Evolutionary conservation across 2,797 vertebrate species (phyloP).

Genomic region (Sebastes kiyomatsui): DNA sequence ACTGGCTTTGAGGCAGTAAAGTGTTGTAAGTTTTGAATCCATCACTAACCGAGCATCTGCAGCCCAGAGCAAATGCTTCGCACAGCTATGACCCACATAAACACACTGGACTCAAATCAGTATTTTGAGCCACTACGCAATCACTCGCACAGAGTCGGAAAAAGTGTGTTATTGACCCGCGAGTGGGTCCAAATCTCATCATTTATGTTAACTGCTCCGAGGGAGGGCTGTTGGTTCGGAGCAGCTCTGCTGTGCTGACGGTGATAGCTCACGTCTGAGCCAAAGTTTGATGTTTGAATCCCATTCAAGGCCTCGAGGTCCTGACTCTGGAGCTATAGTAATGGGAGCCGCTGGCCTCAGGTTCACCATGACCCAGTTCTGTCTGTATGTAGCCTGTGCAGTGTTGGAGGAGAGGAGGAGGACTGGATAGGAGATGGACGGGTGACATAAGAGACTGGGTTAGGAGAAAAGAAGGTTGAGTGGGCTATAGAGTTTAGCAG

Average conservation of each 20-base stretch:
- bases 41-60: conserved; percentile 3
- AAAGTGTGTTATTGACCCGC: conserved; percentile 25
- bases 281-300: conserved; percentile 52
- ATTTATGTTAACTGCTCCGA: conserved; percentile 16
- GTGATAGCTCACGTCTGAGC: not conserved
- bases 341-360: conserved; percentile 69
- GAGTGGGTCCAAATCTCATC: conserved; percentile 19
- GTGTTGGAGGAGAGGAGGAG: conserved; percentile 15
- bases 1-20: not conserved
- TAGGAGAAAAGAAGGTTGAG: not conserved
- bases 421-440: not conserved
- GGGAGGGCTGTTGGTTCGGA: conserved; percentile 8
- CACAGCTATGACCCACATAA: conserved; percentile 39
- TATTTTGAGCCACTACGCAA: conserved; percentile 13
- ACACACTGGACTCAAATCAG: conserved; percentile 39
- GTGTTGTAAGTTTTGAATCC: not conserved
- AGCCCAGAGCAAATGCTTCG: conserved; percentile 28
- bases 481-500: not conserved
- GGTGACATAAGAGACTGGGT: not conserved
- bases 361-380: conserved; percentile 76
- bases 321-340: conserved; percentile 60
- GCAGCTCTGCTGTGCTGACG: conserved; percentile 9
- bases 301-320: conserved; percentile 28
- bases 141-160: conserved; percentile 9
- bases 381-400: conserved; percentile 47